phyloP scores from a whole-genome alignment of 2,113 vertebrate species.

The Athene cunicularia region DNA sequence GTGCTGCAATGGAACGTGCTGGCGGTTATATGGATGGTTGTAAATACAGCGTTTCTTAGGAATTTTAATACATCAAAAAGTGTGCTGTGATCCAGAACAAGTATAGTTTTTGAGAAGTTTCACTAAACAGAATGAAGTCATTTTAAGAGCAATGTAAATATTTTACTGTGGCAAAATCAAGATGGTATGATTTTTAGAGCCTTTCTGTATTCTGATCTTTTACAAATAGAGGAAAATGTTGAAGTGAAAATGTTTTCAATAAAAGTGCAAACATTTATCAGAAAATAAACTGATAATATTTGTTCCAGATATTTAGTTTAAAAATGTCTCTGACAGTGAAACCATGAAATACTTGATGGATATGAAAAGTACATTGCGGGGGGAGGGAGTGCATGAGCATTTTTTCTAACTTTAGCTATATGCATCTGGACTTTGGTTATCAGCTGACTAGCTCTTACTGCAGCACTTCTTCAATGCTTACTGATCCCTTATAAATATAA shows the following conservation, averaged over 20 bases:
- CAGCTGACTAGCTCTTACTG: background rate
- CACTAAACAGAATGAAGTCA: background rate
- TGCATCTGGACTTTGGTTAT: background rate
- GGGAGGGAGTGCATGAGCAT: background rate
- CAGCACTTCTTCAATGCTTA: conserved; percentile 8
- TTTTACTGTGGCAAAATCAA: background rate
- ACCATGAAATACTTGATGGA: background rate
- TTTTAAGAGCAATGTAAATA: background rate
- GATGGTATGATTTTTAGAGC: background rate
- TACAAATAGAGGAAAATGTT: background rate
- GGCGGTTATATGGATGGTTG: background rate
- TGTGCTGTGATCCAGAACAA: background rate
- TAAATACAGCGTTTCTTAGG: background rate
- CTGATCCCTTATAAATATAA: conserved; percentile 41
- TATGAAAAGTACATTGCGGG: background rate
- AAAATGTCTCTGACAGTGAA: background rate
- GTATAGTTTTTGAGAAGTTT: background rate
- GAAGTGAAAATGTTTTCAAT: background rate
- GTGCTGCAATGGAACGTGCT: background rate
- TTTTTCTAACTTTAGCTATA: background rate
- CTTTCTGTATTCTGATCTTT: background rate
- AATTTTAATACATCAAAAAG: background rate
- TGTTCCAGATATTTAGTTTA: background rate
- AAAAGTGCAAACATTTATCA: background rate
- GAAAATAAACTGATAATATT: background rate